Percentiles rank a stretch among this genome's conserved stretches.
These are phyloP conservation scores for Arvicanthis niloticus DNA, from an alignment of 2,113 vertebrate species.

Conservation along the genomic window DNA sequence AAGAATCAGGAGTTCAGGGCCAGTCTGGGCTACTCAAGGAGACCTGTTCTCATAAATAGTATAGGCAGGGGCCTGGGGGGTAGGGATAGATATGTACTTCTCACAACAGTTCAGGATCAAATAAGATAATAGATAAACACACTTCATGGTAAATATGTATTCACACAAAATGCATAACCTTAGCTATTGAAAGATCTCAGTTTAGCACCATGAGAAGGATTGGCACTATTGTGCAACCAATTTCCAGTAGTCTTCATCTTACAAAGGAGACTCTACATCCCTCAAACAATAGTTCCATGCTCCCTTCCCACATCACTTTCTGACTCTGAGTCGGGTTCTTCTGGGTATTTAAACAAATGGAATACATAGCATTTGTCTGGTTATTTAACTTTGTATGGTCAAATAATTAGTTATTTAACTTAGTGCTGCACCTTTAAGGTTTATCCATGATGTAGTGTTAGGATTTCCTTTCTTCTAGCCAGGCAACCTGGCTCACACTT, in stretches of 20 bases:
- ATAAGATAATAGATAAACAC: background rate
- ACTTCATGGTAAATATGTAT: background rate
- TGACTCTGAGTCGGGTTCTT: background rate
- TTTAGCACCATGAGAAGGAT: background rate
- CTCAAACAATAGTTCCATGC: background rate
- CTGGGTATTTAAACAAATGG: background rate
- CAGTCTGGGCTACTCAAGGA: background rate
- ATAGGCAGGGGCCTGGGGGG: accelerated
- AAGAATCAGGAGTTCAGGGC: background rate
- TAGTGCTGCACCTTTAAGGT: background rate
- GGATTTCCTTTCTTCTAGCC: background rate
- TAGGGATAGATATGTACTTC: background rate
- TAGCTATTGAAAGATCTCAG: background rate
- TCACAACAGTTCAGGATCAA: background rate
- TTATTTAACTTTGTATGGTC: too few species aligned
- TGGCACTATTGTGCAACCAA: background rate
- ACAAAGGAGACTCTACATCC: background rate
- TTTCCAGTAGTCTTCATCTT: background rate
- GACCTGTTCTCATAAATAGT: background rate
- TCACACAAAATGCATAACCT: background rate
- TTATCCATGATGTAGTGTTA: background rate
- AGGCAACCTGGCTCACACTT: background rate
- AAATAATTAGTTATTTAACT: background rate
- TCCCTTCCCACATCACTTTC: background rate
- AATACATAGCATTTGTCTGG: background rate